Percentiles rank a stretch among this genome's conserved stretches.
Conservation (phyloP, 23 tunicate species). For the Styela clava region DNA sequence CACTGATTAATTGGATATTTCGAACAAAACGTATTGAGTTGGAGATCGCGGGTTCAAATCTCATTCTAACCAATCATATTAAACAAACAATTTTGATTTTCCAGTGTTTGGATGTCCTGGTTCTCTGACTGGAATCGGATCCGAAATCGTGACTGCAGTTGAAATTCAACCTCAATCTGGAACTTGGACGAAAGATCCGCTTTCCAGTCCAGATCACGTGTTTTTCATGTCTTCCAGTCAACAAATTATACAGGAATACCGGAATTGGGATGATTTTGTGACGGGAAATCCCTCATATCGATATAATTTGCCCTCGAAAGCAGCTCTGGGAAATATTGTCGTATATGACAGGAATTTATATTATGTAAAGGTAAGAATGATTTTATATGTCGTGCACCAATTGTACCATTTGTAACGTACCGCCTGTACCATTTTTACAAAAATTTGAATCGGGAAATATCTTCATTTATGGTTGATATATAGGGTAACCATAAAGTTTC, state of each 20-base stretch:
- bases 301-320: conserved; percentile 29
- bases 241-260: conserved; percentile 37
- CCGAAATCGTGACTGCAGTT: conserved; percentile 24
- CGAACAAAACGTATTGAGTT: too few relatives aligned
- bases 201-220: conserved; percentile 46
- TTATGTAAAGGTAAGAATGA: conserved; percentile 66
- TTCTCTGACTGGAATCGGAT: conserved; percentile 55
- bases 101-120: conserved; percentile 90
- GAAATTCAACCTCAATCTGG: conserved; percentile 42
- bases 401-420: too few relatives aligned
- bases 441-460: too few relatives aligned
- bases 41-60: too few relatives aligned
- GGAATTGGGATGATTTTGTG: conserved; percentile 33
- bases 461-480: too few relatives aligned
- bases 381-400: too few relatives aligned
- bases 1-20: too few relatives aligned
- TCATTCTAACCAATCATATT: too few relatives aligned
- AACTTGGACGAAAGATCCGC: conserved; percentile 63
- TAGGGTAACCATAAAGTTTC: too few relatives aligned
- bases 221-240: conserved; percentile 20
- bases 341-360: conserved; percentile 59
- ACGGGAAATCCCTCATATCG: conserved; percentile 27
- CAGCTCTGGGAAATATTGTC: conserved; percentile 40
- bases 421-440: too few relatives aligned
- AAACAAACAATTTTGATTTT: conserved; percentile 1